These are phyloP conservation scores for Anastrepha ludens DNA, from an alignment of 1,140 invertebrate genomes.

Conservation along the genomic window DNA sequence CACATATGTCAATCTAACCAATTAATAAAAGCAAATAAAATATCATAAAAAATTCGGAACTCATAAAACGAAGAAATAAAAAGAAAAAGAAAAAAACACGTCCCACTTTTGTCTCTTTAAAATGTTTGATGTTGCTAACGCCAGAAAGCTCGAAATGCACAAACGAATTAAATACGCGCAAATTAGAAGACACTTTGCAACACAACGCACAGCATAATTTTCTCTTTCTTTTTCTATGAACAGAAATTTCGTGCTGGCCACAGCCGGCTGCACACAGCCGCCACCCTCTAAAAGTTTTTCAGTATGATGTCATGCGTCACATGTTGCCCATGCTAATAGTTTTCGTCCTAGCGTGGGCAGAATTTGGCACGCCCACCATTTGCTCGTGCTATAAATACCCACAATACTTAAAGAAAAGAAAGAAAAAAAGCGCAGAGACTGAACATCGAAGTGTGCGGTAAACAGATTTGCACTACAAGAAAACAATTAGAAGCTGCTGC, in stretches of 20 bases:
- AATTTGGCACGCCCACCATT: slow-evolving; percentile 45
- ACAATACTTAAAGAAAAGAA: slow-evolving; percentile 18
- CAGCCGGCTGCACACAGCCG: neutral
- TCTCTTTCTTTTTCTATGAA: neutral
- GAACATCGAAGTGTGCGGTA: neutral
- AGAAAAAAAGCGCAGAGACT: neutral
- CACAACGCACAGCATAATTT: neutral
- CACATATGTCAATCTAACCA: too few species aligned
- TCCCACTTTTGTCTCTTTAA: neutral
- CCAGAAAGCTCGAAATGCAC: neutral
- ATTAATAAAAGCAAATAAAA: neutral
- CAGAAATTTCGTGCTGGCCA: neutral
- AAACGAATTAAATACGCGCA: neutral
- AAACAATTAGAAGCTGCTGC: neutral
- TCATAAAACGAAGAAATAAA: neutral
- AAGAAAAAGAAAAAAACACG: too few species aligned
- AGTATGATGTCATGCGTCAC: slow-evolving; percentile 34
- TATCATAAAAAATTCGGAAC: neutral
- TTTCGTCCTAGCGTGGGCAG: neutral
- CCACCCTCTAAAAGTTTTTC: neutral
- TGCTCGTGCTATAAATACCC: slow-evolving; percentile 37
- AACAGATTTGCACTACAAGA: neutral
- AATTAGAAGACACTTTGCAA: neutral
- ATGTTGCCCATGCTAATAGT: neutral
- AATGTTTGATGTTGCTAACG: neutral